Evolutionary conservation across 1,140 invertebrate species (phyloP), one percentile per base, ranked within the genome.

Genomic region (Drosophila willistoni): DNA sequence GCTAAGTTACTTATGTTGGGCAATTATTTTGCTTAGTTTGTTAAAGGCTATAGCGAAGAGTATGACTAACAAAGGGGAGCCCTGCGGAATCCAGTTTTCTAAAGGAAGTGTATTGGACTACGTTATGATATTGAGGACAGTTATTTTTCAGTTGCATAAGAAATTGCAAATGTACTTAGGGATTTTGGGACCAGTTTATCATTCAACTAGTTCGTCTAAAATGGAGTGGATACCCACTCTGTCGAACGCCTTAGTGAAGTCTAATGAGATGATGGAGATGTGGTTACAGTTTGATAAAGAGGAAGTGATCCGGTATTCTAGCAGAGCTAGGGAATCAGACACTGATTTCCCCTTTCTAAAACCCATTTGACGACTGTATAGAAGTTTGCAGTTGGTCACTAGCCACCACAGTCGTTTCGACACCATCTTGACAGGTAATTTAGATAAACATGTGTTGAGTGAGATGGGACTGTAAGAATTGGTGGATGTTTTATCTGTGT

Each of bases 111-210:
- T n/a, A n/a, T n/a, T 25, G 29, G 6, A 29, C 6, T 39, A 62
- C 10, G 13, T 19, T n/a, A 55, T 44, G 4, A 64, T 25, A 2
- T 25, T 47, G 29, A 36, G 29, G 3, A 68, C 51, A 36, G 29
- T 41, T 33, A 72, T 68, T 72, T 77, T 72, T 33, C 70, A 44
- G n/a, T 77, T 77, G 13, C 34, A 61, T 13, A 76, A 17, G 12
- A 71, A 68, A 17, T 72, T 68, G 6, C 14, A 29, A 22, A 70
- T 57, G 56, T 64, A 33, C 68, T 36, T 36, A 36, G 34, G 10
- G 34, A 36, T 36, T 36, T 36, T 36, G 7, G 34, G 34, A 36
- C 34, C 55, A 51, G 71, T 68, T 64, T 64, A 64, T 56, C 68
- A 76, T 9, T 33, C 25, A n/a, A 17, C 13, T 6, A 71, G 54